Evolutionary conservation across 1,140 invertebrate species (phyloP).

Genomic region (Stegodyphus mimosarum): DNA sequence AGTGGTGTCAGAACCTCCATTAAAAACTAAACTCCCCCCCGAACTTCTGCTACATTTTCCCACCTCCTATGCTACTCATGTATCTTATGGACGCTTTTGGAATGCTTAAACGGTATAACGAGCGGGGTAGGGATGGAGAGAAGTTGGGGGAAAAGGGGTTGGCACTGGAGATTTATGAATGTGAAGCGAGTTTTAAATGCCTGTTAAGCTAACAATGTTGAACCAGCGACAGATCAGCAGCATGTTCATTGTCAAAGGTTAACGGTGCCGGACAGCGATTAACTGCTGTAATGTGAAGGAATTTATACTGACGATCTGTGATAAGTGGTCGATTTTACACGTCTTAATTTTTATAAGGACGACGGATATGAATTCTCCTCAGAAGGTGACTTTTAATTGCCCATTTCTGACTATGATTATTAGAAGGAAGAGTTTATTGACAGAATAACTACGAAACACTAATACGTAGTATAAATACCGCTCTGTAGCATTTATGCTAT

Average conservation of each 20-base stretch:
- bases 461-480: too few relatives aligned
- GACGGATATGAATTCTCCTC: too few relatives aligned
- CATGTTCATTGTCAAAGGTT: constrained; percentile 8
- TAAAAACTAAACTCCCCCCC: background rate
- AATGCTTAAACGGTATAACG: background rate
- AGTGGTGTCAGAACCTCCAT: background rate
- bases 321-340: background rate
- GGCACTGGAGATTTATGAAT: constrained; percentile 13
- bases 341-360: background rate
- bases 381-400: too few relatives aligned
- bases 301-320: background rate
- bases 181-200: constrained; percentile 33
- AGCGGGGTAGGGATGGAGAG: background rate
- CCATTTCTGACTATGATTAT: too few relatives aligned
- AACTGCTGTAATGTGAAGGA: constrained; percentile 8
- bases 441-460: too few relatives aligned
- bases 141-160: background rate
- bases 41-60: background rate
- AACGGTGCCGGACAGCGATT: constrained; percentile 2
- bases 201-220: constrained; percentile 31
- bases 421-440: too few relatives aligned
- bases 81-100: background rate
- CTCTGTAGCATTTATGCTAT: too few relatives aligned
- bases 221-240: background rate
- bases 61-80: background rate